Percentiles rank a stretch among this genome's conserved stretches.
These are phyloP conservation scores for Eclectus roratus DNA, from an alignment of 2,113 vertebrate genomes.

Conservation along the genomic window DNA sequence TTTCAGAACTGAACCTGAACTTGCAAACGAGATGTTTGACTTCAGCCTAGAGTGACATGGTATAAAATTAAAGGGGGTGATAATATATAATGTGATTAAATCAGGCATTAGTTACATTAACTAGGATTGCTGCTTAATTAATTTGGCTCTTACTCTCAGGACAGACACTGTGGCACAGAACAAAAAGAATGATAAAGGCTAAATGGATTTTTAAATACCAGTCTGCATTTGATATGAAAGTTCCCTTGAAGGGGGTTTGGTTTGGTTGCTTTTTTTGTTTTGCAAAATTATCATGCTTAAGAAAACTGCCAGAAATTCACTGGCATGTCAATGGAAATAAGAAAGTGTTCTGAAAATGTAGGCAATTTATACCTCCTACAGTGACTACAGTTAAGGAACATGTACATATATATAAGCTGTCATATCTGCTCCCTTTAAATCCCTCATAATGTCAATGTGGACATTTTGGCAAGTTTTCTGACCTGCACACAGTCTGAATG, in stretches of 20 bases:
- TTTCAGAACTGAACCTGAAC: neutral
- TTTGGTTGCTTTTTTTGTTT: neutral
- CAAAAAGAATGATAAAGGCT: neutral
- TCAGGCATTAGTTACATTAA: neutral
- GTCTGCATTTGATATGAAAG: neutral
- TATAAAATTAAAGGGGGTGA: neutral
- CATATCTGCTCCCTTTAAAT: constrained; percentile 27
- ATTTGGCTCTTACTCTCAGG: neutral
- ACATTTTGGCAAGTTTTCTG: constrained; percentile 15
- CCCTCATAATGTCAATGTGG: neutral
- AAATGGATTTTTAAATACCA: neutral
- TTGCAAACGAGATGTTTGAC: neutral
- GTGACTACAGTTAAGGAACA: constrained; percentile 15
- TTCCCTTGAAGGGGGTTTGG: neutral
- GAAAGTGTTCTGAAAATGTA: constrained; percentile 43
- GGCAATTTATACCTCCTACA: constrained; percentile 54
- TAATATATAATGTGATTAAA: neutral
- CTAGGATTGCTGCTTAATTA: neutral
- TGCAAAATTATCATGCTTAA: neutral
- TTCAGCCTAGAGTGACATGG: neutral
- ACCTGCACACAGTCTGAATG: neutral
- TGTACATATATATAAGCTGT: neutral
- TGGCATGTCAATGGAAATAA: constrained; percentile 33
- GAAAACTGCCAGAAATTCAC: constrained; percentile 39
- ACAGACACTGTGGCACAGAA: neutral